phyloP scores from a whole-genome alignment of 2,113 vertebrate genomes.

The Rhizomys pruinosus region DNA sequence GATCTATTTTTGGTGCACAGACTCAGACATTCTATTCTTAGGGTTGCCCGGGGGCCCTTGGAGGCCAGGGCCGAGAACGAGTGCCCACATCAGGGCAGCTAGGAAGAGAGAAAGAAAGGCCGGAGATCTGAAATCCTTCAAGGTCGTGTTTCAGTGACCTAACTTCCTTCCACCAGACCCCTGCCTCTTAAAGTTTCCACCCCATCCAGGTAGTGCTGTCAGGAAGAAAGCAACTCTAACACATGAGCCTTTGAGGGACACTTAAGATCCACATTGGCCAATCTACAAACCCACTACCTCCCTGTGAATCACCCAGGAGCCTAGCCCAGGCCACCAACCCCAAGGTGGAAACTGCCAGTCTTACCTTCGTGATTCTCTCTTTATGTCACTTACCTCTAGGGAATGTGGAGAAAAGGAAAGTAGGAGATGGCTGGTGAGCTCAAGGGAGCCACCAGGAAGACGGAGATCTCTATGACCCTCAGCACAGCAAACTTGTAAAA shows the following conservation, averaged over 20 bases:
- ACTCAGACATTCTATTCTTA: neutral
- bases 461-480: no score
- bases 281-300: neutral
- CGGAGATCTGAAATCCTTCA: neutral
- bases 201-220: neutral
- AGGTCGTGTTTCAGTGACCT: neutral
- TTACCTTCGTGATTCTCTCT: neutral
- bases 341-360: neutral
- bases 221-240: neutral
- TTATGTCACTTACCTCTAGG: neutral
- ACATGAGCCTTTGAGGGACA: neutral
- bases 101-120: neutral
- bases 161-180: neutral
- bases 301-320: neutral
- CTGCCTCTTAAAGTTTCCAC: neutral
- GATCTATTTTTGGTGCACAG: neutral
- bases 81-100: neutral
- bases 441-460: no score
- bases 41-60: neutral
- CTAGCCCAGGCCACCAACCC: neutral
- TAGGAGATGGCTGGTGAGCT: no score
- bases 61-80: neutral
- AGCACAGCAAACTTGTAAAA: neutral
- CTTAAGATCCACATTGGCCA: neutral
- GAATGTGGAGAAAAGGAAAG: neutral